Conservation (phyloP, 2,797 vertebrate species). For the Onychomys arenicola region DNA sequence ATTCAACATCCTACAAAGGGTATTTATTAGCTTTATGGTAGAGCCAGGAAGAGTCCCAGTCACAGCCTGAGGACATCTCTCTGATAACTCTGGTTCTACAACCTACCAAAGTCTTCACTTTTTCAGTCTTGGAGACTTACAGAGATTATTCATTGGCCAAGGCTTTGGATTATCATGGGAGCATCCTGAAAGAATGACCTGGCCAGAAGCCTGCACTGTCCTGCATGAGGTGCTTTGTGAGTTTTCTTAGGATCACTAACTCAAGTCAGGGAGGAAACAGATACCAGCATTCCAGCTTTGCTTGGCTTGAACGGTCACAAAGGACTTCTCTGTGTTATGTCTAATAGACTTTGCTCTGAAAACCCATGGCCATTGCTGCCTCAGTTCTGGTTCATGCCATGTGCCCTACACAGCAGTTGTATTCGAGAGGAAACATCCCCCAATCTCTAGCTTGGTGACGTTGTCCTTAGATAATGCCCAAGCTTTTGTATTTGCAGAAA, state of each 20-base stretch:
- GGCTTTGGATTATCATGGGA: constrained; percentile 1
- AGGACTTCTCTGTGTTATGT: constrained; percentile 79
- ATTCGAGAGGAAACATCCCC: constrained; percentile 68
- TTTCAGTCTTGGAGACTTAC: neutral
- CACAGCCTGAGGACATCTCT: constrained; percentile 38
- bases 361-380: constrained; percentile 69
- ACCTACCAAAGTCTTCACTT: constrained; percentile 50
- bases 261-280: constrained; percentile 64
- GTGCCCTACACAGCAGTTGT: constrained; percentile 60
- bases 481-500: constrained; percentile 55
- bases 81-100: constrained; percentile 40
- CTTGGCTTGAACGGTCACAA: constrained; percentile 81
- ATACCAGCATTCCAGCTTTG: constrained; percentile 74
- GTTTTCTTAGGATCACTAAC: constrained; percentile 72
- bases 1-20: neutral
- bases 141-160: constrained; percentile 52
- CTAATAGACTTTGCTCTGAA: constrained; percentile 82
- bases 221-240: constrained; percentile 27
- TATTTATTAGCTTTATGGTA: neutral
- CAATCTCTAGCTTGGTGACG: neutral
- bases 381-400: constrained; percentile 64
- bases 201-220: constrained; percentile 1
- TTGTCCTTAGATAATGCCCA: constrained; percentile 32
- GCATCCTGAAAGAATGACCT: constrained; percentile 26
- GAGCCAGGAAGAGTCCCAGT: constrained; percentile 33